phyloP scores from a whole-genome alignment of 2,113 vertebrate genomes.

The Clarias magur region DNA sequence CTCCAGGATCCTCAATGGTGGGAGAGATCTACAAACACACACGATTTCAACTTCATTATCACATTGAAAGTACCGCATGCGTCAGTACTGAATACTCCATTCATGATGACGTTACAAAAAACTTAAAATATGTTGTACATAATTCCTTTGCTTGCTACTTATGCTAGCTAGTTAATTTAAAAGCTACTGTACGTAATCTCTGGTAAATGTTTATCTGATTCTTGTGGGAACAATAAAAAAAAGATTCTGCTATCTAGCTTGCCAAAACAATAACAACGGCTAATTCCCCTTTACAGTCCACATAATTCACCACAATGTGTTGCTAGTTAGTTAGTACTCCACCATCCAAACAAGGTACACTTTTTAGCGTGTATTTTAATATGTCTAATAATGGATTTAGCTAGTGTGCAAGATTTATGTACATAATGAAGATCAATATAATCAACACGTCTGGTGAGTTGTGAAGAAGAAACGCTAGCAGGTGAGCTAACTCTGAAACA shows the following conservation, averaged over 20 bases:
- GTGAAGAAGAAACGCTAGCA: neutral
- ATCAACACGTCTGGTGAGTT: neutral
- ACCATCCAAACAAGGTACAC: neutral
- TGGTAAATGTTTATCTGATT: neutral
- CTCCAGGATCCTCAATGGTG: constrained; percentile 88
- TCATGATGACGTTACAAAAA: neutral
- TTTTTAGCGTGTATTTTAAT: neutral
- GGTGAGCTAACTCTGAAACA: neutral
- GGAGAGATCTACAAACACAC: constrained; percentile 78
- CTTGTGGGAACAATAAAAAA: neutral
- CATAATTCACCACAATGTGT: neutral
- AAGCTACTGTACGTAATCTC: neutral
- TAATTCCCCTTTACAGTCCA: neutral
- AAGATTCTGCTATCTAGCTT: neutral
- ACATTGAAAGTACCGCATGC: neutral
- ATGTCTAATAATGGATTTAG: neutral
- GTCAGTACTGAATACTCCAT: neutral
- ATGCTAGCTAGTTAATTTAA: neutral
- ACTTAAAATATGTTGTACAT: neutral
- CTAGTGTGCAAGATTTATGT: neutral
- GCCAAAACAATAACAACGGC: neutral
- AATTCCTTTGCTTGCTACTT: neutral
- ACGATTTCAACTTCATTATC: neutral
- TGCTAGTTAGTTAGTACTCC: neutral
- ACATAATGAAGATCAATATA: neutral